These are phyloP conservation scores for Boloria selene DNA, from an alignment of 2,888 invertebrate species.

Conservation along the genomic window DNA sequence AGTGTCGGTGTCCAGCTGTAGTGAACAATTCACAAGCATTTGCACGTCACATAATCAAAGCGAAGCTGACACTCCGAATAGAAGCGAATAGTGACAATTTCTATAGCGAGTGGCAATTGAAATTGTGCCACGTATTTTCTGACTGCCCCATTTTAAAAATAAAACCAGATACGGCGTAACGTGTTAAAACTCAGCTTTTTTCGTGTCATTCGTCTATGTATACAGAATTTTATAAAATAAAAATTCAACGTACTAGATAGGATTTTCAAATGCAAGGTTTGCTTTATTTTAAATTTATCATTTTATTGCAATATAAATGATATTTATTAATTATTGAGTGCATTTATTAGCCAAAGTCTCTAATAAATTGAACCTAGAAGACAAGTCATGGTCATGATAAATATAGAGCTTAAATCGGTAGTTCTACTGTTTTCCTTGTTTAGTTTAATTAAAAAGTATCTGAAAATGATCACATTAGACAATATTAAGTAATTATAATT, in stretches of 20 bases:
- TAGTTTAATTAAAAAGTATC: too few relatives aligned
- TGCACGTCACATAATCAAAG: conserved; percentile 39
- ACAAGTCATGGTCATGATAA: too few relatives aligned
- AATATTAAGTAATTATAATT: too few relatives aligned
- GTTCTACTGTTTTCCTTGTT: too few relatives aligned
- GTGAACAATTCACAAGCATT: conserved; percentile 35
- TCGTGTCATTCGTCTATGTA: conserved; percentile 3
- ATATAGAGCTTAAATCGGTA: too few relatives aligned
- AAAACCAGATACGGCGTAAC: conserved; percentile 29
- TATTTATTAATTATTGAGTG: too few relatives aligned
- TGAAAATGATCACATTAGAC: too few relatives aligned
- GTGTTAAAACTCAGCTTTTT: conserved; percentile 26
- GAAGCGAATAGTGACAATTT: conserved; percentile 36
- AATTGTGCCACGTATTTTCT: conserved; percentile 34
- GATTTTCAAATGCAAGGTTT: not conserved
- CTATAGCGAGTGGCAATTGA: conserved; percentile 37
- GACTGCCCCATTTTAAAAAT: conserved; percentile 30
- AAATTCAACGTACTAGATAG: not conserved
- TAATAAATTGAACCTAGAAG: not conserved
- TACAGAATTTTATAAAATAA: conserved; percentile 7
- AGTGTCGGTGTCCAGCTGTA: conserved; percentile 23
- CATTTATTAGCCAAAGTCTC: not conserved
- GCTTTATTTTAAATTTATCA: not conserved
- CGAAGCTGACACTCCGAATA: conserved; percentile 38
- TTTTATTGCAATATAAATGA: not conserved